phyloP scores from a whole-genome alignment of 2,797 vertebrate species.

The Acanthurus leucopareius region DNA sequence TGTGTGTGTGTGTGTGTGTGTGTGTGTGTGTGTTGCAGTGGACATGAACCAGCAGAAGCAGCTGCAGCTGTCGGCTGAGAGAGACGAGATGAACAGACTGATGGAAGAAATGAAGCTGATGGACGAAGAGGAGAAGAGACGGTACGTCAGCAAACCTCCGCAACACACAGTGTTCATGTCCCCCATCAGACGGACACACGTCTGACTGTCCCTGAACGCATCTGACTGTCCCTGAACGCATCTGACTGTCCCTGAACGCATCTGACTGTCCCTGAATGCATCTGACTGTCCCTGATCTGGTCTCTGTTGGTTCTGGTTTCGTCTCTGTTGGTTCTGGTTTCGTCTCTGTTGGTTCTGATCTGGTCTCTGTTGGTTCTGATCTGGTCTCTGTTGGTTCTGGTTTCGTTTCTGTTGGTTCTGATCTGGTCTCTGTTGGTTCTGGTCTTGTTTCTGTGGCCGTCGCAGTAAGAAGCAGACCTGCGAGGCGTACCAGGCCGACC shows the following conservation, averaged over 20 bases:
- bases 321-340: no score
- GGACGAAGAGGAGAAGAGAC: slow-evolving; percentile 82
- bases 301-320: no score
- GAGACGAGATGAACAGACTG: slow-evolving; percentile 76
- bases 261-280: no score
- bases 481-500: slow-evolving; percentile 83
- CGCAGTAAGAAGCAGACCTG: slow-evolving; percentile 77
- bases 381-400: not conserved
- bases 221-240: no score
- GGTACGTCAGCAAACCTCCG: slow-evolving; percentile 73
- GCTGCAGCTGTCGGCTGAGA: slow-evolving; percentile 79
- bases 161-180: no score
- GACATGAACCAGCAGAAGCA: slow-evolving; percentile 83
- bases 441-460: not conserved
- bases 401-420: not conserved
- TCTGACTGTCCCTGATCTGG: no score
- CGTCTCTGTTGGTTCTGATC: no score
- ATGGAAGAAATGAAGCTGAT: slow-evolving; percentile 76
- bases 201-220: no score
- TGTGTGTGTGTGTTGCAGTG: no score
- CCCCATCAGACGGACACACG: no score
- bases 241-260: no score
- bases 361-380: no score
- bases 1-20: slow-evolving; percentile 22
- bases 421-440: not conserved